These are phyloP conservation scores for Lota lota DNA, from an alignment of 2,113 vertebrate genomes.

Conservation along the genomic window DNA sequence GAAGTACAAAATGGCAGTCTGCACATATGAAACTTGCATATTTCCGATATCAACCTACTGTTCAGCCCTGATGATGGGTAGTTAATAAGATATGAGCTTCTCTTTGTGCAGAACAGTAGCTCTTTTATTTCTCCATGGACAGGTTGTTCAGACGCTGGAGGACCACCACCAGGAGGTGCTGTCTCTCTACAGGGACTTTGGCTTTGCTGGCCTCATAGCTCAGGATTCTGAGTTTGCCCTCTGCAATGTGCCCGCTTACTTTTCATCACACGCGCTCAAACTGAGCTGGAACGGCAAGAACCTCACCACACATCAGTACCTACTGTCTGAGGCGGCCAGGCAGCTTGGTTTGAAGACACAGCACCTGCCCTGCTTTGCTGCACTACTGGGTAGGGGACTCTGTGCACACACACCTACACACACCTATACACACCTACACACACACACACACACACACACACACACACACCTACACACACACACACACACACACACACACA, in stretches of 20 bases:
- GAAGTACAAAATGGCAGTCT: too few species aligned
- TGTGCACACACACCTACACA: background rate
- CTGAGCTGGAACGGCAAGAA: slow-evolving; percentile 94
- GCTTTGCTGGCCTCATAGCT: slow-evolving; percentile 89
- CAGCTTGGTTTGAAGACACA: slow-evolving; percentile 87
- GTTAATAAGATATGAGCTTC: too few species aligned
- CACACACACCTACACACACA: background rate
- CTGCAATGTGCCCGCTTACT: slow-evolving; percentile 89
- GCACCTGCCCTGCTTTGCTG: slow-evolving; percentile 88
- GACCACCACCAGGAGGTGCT: slow-evolving; percentile 94
- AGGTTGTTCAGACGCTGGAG: slow-evolving; percentile 92
- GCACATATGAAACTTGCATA: too few species aligned
- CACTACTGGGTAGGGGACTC: slow-evolving; percentile 79
- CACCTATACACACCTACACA: background rate
- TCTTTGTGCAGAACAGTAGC: background rate
- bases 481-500: background rate
- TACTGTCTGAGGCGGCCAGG: slow-evolving; percentile 88
- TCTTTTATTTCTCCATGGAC: slow-evolving; percentile 1
- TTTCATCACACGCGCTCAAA: slow-evolving; percentile 88
- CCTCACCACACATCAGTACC: slow-evolving; percentile 90
- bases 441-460: background rate
- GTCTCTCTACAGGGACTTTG: slow-evolving; percentile 87
- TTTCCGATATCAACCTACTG: too few species aligned
- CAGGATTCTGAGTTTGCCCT: slow-evolving; percentile 91
- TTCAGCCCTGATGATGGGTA: too few species aligned